These are phyloP conservation scores for Telmatherina bonti DNA, from an alignment of 2,797 vertebrate species.

Conservation along the genomic window DNA sequence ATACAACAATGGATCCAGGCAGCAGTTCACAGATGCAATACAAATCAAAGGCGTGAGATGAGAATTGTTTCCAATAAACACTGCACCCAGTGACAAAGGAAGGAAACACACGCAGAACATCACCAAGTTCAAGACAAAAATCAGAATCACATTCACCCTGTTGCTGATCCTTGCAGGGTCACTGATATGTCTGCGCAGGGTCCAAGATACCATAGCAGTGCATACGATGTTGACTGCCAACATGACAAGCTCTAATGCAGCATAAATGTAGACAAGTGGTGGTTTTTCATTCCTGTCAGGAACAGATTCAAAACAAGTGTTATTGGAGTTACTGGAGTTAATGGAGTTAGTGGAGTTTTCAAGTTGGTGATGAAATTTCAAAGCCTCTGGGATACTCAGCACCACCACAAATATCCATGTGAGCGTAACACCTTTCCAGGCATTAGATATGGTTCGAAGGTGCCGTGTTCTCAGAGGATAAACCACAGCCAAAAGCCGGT, in stretches of 20 bases:
- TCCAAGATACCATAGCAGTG: constrained; percentile 63
- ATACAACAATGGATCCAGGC: constrained; percentile 74
- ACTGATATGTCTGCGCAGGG: constrained; percentile 42
- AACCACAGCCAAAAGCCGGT: constrained; percentile 78
- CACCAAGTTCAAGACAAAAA: constrained; percentile 69
- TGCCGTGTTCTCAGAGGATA: constrained; percentile 71
- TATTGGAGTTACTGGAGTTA: not conserved
- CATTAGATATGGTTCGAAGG: constrained; percentile 49
- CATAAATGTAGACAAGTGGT: constrained; percentile 10
- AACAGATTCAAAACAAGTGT: constrained; percentile 56
- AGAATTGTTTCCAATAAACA: not conserved
- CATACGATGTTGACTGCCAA: constrained; percentile 58
- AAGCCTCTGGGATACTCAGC: constrained; percentile 49
- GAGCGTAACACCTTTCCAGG: constrained; percentile 40
- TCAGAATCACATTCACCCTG: constrained; percentile 72
- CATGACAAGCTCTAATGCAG: constrained; percentile 38
- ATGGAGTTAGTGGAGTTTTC: fast-evolving
- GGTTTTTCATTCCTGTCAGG: not conserved
- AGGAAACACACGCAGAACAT: constrained; percentile 71
- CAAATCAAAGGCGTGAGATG: constrained; percentile 25
- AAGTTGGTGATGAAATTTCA: fast-evolving
- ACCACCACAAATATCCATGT: constrained; percentile 53
- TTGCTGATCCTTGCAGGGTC: constrained; percentile 49
- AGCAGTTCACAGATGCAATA: constrained; percentile 69
- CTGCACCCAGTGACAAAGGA: constrained; percentile 36